A percentile compares a stretch with the other conserved stretches of the same genome.
Conservation (phyloP, 2,888 invertebrate species). For the Coremacera marginata region DNA sequence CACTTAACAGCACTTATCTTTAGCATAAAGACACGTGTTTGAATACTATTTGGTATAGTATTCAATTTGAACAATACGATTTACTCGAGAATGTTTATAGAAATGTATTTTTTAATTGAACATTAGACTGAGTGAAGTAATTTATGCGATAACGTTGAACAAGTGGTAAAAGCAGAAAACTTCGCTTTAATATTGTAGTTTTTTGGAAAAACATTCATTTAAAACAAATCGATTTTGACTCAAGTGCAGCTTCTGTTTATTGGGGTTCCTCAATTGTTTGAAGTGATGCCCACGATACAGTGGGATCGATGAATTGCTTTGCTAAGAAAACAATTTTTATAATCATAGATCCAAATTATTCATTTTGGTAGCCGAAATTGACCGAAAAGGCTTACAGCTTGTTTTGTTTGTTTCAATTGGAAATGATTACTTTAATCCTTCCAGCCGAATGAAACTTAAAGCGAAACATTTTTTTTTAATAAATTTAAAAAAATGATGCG, state of each 20-base stretch:
- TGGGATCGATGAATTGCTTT: background rate
- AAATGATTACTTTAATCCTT: no score
- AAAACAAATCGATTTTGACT: constrained; percentile 43
- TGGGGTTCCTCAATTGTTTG: constrained; percentile 9
- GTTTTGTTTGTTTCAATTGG: no score
- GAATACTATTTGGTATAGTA: background rate
- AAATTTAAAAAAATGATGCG: no score
- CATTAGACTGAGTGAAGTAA: constrained; percentile 64
- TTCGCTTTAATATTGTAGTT: background rate
- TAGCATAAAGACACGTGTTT: constrained; percentile 35
- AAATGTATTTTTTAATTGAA: constrained; percentile 64
- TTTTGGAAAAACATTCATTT: background rate
- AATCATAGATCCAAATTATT: no score
- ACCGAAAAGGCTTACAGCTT: no score
- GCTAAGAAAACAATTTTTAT: no score
- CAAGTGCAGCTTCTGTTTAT: constrained; percentile 64
- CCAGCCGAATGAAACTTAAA: no score
- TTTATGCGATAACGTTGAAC: background rate
- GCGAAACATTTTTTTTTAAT: no score
- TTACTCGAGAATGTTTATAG: constrained; percentile 63
- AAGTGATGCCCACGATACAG: background rate
- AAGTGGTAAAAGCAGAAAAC: background rate
- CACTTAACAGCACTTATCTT: no score
- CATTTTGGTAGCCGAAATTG: no score
- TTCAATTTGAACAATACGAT: constrained; percentile 43